Conservation (phyloP, 2,888 invertebrate genomes). For the Acronicta aceris region DNA sequence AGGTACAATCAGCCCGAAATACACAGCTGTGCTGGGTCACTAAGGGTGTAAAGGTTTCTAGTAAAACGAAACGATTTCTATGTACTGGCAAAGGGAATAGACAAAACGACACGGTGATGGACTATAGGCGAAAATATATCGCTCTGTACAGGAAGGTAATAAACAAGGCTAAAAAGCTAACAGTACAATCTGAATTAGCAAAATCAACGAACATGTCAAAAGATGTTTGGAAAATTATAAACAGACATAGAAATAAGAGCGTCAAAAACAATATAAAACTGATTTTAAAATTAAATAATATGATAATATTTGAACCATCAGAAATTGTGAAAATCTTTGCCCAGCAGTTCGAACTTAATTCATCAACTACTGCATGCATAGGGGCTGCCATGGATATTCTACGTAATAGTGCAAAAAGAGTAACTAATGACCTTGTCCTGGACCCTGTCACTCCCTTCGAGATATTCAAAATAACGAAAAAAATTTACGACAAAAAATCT, state of each 20-base stretch:
- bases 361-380: not conserved
- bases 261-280: not conserved
- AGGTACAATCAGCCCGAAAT: no score
- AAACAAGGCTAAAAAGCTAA: slow-evolving; percentile 7
- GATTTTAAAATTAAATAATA: not conserved
- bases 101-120: not conserved
- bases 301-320: not conserved
- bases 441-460: slow-evolving; percentile 7
- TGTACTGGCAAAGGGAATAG: slow-evolving; percentile 1
- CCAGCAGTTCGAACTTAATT: slow-evolving; percentile 2
- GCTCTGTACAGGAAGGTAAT: slow-evolving; percentile 12
- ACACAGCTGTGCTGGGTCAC: slow-evolving; percentile 1
- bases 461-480: slow-evolving; percentile 8
- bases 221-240: slow-evolving; percentile 11
- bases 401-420: slow-evolving; percentile 1
- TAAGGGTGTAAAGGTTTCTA: slow-evolving; percentile 10
- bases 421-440: slow-evolving; percentile 2
- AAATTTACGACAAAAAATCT: slow-evolving; percentile 21
- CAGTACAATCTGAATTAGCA: slow-evolving; percentile 7
- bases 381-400: not conserved
- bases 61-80: slow-evolving; percentile 15
- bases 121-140: slow-evolving; percentile 11
- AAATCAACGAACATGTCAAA: slow-evolving; percentile 5
- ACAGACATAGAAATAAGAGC: slow-evolving; percentile 5
- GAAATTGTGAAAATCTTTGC: slow-evolving; percentile 12